Evolutionary conservation across 2,888 invertebrate genomes (phyloP).

Genomic region (Aromia moschata): DNA sequence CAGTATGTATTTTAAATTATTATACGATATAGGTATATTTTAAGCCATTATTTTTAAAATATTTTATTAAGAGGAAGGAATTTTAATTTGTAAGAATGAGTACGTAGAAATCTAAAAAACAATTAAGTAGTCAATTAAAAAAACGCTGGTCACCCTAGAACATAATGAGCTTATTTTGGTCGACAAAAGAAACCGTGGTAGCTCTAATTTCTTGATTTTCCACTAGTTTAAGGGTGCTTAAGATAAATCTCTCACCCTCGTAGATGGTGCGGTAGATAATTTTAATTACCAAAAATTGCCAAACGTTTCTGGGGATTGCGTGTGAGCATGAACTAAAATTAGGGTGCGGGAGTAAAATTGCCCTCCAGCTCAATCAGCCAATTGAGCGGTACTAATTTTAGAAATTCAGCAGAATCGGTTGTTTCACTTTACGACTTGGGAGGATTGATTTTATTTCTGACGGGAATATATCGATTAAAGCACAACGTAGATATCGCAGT

Average conservation of each 20-base stretch:
- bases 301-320: conserved; percentile 19
- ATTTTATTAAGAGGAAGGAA: neutral
- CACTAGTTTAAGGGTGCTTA: conserved; percentile 16
- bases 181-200: neutral
- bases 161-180: neutral
- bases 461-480: too few relatives aligned
- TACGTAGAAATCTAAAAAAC: neutral
- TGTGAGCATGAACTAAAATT: conserved; percentile 19
- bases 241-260: conserved; percentile 19
- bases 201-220: conserved; percentile 10
- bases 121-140: neutral
- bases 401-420: conserved; percentile 25
- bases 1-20: too few relatives aligned
- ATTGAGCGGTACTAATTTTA: conserved; percentile 25
- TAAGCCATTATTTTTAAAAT: too few relatives aligned
- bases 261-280: conserved; percentile 24
- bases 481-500: too few relatives aligned
- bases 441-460: neutral
- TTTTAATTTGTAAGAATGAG: neutral
- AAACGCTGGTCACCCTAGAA: neutral
- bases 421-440: neutral
- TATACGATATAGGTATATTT: too few relatives aligned
- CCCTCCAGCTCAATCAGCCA: conserved; percentile 24
- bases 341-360: conserved; percentile 22
- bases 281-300: conserved; percentile 22